phyloP scores from a whole-genome alignment of 2,113 vertebrate genomes.

The Theristicus caerulescens region DNA sequence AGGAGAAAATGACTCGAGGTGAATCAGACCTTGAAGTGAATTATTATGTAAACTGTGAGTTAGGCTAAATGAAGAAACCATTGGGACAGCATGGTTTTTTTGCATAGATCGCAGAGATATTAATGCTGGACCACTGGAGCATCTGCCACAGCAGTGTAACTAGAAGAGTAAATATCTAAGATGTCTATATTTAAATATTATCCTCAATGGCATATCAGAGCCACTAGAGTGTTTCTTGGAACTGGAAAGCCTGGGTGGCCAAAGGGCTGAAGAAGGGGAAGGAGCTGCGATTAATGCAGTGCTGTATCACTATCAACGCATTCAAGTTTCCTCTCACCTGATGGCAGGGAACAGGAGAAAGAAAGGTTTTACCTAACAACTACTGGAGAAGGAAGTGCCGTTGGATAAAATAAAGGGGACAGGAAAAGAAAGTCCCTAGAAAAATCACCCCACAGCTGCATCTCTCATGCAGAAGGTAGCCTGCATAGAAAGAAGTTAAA shows the following conservation, averaged over 20 bases:
- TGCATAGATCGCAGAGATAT: background rate
- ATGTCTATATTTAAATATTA: background rate
- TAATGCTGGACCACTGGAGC: background rate
- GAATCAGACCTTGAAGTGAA: slow-evolving; percentile 40
- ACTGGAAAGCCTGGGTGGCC: background rate
- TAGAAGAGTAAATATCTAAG: background rate
- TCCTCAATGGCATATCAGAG: background rate
- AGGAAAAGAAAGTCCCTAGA: background rate
- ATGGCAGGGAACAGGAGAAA: background rate
- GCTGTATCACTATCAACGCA: background rate
- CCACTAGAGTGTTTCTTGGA: background rate
- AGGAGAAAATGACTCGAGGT: background rate
- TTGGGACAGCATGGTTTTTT: background rate
- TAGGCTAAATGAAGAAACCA: slow-evolving; percentile 21
- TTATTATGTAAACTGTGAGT: slow-evolving; percentile 44
- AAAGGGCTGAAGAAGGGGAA: background rate
- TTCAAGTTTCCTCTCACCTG: background rate
- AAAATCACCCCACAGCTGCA: background rate
- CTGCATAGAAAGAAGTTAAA: background rate
- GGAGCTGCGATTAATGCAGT: background rate
- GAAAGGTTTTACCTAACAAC: background rate
- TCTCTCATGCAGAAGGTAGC: background rate
- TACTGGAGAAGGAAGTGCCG: background rate
- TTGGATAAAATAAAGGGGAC: background rate
- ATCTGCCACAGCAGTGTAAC: background rate